These are phyloP conservation scores for Oncorhynchus gorbuscha DNA, from an alignment of 2,113 vertebrate genomes.

Conservation along the genomic window DNA sequence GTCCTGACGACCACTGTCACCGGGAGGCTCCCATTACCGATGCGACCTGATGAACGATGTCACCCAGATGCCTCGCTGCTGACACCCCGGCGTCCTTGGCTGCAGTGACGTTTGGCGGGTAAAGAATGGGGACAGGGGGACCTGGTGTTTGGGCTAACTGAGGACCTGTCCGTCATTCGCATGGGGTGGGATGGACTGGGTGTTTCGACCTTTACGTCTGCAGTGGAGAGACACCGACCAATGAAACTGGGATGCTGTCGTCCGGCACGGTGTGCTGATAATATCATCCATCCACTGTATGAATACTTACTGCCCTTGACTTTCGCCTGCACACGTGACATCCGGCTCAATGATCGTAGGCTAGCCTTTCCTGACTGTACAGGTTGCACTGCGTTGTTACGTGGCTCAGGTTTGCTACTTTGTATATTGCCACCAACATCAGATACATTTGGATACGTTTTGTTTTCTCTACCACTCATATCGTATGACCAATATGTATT, in stretches of 20 bases:
- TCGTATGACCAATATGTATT: conserved; percentile 35
- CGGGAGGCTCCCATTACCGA: conserved; percentile 72
- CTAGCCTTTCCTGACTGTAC: conserved; percentile 1
- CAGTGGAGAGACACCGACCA: conserved; percentile 28
- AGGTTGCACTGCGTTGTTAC: conserved; percentile 30
- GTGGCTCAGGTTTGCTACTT: too few species aligned
- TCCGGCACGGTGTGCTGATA: conserved; percentile 50
- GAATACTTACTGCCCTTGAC: conserved; percentile 58
- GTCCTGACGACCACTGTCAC: conserved; percentile 78
- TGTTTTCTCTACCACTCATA: too few species aligned
- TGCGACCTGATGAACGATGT: conserved; percentile 74
- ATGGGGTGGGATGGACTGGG: conserved; percentile 54
- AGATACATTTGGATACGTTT: too few species aligned
- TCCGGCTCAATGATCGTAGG: too few species aligned
- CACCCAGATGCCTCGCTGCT: conserved; percentile 59
- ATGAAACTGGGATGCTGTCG: conserved; percentile 47
- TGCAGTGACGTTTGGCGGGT: conserved; percentile 60
- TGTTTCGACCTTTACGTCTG: conserved; percentile 4
- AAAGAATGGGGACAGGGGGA: conserved; percentile 65
- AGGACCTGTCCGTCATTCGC: too few species aligned
- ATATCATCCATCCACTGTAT: conserved; percentile 63
- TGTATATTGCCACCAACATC: too few species aligned
- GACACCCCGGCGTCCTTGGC: conserved; percentile 72
- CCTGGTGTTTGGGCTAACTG: conserved; percentile 23
- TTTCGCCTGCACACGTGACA: conserved; percentile 50